Percentiles rank a stretch among this genome's conserved stretches.
Conservation (phyloP, 2,888 invertebrate species). For the Brenthis ino region DNA sequence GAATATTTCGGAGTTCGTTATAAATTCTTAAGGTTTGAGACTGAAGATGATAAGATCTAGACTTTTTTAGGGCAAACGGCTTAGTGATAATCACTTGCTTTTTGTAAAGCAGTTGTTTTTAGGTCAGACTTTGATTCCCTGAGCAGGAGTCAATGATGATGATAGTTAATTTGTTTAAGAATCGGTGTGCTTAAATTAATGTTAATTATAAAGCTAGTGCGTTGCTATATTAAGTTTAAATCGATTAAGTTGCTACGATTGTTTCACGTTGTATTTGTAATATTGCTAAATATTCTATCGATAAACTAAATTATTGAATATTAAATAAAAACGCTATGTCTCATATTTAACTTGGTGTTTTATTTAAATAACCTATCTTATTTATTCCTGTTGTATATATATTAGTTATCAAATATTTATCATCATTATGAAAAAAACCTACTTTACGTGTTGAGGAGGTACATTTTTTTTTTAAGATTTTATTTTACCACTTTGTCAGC, state of each 20-base stretch:
- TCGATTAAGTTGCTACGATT: constrained; percentile 74
- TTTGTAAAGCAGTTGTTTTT: constrained; percentile 42
- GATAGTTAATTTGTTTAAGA: constrained; percentile 58
- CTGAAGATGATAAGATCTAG: constrained; percentile 45
- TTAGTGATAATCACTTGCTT: constrained; percentile 31
- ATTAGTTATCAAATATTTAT: too few relatives aligned
- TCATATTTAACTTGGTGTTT: constrained; percentile 69
- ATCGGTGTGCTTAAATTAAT: constrained; percentile 69
- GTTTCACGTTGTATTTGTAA: constrained; percentile 82
- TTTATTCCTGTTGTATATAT: not conserved
- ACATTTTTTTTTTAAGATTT: too few relatives aligned
- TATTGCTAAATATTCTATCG: constrained; percentile 80
- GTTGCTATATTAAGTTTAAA: constrained; percentile 77
- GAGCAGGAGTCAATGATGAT: constrained; percentile 34
- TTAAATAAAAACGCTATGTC: constrained; percentile 81
- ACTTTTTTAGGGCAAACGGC: constrained; percentile 30
- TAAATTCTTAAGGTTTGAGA: constrained; percentile 46
- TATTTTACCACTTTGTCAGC: too few relatives aligned
- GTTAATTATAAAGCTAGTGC: constrained; percentile 47
- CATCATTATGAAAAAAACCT: too few relatives aligned
- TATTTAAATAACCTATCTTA: constrained; percentile 41
- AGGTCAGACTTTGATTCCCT: constrained; percentile 24
- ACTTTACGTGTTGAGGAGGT: too few relatives aligned
- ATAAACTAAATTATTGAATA: constrained; percentile 75
- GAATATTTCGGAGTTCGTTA: constrained; percentile 34